Evolutionary conservation across 92 coral and sea anemone genomes (phyloP), one percentile per base, ranked within the genome.

Genomic region (Zoanthus sociatus): DNA sequence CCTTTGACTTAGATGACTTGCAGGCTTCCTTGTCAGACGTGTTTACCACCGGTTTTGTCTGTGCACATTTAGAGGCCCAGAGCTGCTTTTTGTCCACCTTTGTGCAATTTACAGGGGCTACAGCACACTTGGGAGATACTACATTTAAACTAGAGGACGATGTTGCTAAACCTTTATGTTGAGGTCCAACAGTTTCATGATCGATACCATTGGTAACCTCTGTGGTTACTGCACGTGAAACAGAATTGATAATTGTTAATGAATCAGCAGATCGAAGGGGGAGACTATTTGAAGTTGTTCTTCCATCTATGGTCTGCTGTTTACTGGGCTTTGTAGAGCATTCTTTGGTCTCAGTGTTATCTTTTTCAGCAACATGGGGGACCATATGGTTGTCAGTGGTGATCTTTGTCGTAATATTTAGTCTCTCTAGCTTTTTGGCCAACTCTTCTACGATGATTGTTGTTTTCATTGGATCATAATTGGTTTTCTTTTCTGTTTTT

Each of bases 1-100:
- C 79, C 33, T 53, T 76, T 44, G 79, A 26, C 15, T 76, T 17
- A 76, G 66, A 76, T n/a, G 50, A 61, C 7, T 76, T 76, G 7
- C 79, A 8, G 32, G 7, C 2, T 7, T 30, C 64, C 50, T 44
- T 76, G 30, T 5, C 79, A 20, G 79, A 14, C 17, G 63, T 48
- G 61, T 16, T 76, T 76, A 13, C 55, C 0, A 18, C 67, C 30
- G 20, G 26, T 54, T 55, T 55, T 9, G 7, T 48, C 45, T 53
- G 82, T 37, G 54, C 68, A 3, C 7, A 61, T 54, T 55, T 77
- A 18, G 47, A 12, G 3, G 26, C 9, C 1, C 10, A 0, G 0
- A 4, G 6, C 30, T 63, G 30, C 20, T n/a, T 63, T 5, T 63
- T 17, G n/a, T 16, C n/a, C 15, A 18, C n/a, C 2, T 13, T 6